Base-by-base conservation (phyloP, 2,797 vertebrate species). In the Molossus molossus region DNA sequence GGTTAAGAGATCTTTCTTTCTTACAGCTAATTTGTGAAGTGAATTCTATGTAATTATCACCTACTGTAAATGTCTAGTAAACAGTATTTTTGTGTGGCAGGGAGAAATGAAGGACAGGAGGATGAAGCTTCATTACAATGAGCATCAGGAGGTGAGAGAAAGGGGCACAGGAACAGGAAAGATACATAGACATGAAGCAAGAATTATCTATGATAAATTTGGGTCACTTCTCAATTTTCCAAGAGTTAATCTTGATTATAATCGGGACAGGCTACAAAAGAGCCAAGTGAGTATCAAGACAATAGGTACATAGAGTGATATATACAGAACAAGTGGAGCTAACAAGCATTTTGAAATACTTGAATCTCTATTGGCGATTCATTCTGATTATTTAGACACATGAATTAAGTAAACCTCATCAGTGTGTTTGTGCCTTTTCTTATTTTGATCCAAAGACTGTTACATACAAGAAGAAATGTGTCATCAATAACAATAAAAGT, bases 401-500 rank as follows among this genome's bases (percentile, higher is more conserved):
- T 64, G 55, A 15, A 12, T 57, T 87, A 81, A 70, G 69, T 81
- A 86, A 75, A 33, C 5, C 9, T 86, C 55, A 58, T 72, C 25
- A 90, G 23, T 86, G 1, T 90, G 65, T 45, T 57, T 72, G 18
- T 65, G 6, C 23, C 14, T 89, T 79, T 87, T 86, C 48, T 80
- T 75, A 69, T 55, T 82, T 90, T 82, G 45, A 86, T 75, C 76
- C 27, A 48, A 50, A 88, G 17, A 57, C 37, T 88, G 25, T 69
- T 86, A 62, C 27, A 37, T 45, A 67, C n/a, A 27, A 29, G 62
- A 80, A 80, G 60, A 90, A 81, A 70, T 6, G 2, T 33, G 6
- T 65, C 70, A 91, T 75, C 83, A 81, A 67, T 23, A 82, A 21
- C 27, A 81, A 65, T 91, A 73, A 75, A 73, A 89, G 45, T 57